These are phyloP conservation scores for Origma solitaria DNA, from an alignment of 2,113 vertebrate species.

Conservation along the genomic window DNA sequence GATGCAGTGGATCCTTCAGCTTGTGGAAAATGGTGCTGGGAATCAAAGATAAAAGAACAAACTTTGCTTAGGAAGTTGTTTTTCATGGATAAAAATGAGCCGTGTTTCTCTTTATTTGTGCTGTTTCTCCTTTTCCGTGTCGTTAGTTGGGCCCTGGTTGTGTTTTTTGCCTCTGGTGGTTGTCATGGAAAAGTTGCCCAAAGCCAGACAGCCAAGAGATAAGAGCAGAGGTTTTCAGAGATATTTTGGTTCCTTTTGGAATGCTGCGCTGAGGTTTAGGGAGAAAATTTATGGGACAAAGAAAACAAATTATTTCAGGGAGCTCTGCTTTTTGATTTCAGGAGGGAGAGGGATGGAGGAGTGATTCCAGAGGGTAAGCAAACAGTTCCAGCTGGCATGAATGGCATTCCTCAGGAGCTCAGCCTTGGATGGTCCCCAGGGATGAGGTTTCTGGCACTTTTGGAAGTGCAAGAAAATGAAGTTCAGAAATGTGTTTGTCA, in stretches of 20 bases:
- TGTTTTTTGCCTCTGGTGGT: not conserved
- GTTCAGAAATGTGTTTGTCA: not conserved
- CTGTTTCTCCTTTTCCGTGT: not conserved
- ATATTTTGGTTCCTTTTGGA: conserved; percentile 15
- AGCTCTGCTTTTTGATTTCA: not conserved
- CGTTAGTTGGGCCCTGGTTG: not conserved
- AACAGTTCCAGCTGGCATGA: not conserved
- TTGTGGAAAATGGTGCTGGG: not conserved
- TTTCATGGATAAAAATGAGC: not conserved
- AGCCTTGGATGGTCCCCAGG: not conserved
- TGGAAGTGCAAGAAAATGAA: not conserved
- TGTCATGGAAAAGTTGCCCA: not conserved
- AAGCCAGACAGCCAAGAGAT: not conserved
- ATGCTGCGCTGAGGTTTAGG: not conserved
- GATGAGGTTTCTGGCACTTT: not conserved
- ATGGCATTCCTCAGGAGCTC: not conserved
- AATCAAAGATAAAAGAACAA: accelerated
- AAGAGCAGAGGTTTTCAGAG: not conserved
- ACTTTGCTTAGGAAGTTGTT: not conserved
- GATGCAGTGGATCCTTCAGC: not conserved
- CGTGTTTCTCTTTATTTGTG: not conserved
- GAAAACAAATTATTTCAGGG: not conserved
- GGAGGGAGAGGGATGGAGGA: conserved; percentile 16
- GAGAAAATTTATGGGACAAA: not conserved
- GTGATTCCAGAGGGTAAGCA: conserved; percentile 13